These are phyloP conservation scores for Tautogolabrus adspersus DNA, from an alignment of 2,113 vertebrate species.

Conservation along the genomic window DNA sequence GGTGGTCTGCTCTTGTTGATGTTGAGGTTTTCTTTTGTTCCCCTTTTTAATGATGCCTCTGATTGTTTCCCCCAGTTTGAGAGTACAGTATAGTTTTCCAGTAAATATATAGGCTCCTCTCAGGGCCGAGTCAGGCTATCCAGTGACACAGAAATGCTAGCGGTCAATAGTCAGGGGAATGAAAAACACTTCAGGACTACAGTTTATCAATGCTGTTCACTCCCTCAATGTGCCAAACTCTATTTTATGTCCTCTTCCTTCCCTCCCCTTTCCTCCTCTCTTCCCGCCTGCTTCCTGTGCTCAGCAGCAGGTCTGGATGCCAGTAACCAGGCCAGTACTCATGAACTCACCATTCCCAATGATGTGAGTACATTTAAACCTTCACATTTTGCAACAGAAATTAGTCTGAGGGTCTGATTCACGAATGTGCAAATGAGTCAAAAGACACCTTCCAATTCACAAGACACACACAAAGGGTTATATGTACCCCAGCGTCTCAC, in stretches of 20 bases:
- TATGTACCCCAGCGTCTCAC: too few species aligned
- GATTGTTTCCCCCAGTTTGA: neutral
- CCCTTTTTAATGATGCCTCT: constrained; percentile 29
- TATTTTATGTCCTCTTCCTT: constrained; percentile 73
- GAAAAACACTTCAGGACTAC: constrained; percentile 13
- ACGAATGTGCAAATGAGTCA: too few species aligned
- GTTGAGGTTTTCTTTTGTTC: constrained; percentile 72
- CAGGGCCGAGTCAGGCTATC: constrained; percentile 16
- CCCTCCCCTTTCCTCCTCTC: constrained; percentile 42
- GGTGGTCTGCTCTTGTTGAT: constrained; percentile 85
- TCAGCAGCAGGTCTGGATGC: constrained; percentile 93
- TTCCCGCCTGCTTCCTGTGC: constrained; percentile 66
- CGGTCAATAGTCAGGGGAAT: constrained; percentile 20
- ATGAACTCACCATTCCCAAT: constrained; percentile 99
- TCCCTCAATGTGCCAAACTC: constrained; percentile 85
- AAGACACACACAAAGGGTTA: too few species aligned
- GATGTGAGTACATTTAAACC: constrained; percentile 90
- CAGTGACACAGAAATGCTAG: constrained; percentile 15
- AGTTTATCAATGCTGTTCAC: constrained; percentile 26
- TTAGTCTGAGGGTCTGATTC: too few species aligned
- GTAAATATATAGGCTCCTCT: constrained; percentile 18
- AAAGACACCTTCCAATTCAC: too few species aligned
- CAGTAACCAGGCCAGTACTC: constrained; percentile 97
- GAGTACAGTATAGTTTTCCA: neutral
- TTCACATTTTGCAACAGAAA: neutral